Conservation (phyloP, 2,888 invertebrate species). For the Eueremaeus valkanovi region DNA sequence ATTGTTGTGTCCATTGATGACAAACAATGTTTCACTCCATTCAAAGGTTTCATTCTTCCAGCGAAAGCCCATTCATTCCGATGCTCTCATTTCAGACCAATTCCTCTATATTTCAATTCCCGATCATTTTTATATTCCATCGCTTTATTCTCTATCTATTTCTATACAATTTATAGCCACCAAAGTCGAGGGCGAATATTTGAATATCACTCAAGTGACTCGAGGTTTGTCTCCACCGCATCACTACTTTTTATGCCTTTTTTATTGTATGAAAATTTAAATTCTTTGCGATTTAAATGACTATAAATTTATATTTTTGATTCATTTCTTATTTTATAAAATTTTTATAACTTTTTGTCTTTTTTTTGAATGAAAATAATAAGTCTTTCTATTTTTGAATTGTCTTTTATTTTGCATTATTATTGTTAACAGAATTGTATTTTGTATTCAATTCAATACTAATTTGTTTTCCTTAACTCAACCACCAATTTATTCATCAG, state of each 20-base stretch:
- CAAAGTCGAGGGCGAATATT: conserved; percentile 47
- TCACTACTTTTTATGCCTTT: no score
- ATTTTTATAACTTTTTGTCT: no score
- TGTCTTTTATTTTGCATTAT: no score
- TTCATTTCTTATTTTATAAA: no score
- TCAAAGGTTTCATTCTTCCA: background rate
- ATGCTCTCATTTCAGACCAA: background rate
- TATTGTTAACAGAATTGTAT: background rate
- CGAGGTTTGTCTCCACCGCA: conserved; percentile 42
- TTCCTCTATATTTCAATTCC: background rate
- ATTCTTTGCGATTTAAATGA: no score
- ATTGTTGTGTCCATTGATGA: conserved; percentile 8
- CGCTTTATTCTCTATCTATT: conserved; percentile 8
- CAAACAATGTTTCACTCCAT: conserved; percentile 29
- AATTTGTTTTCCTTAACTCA: background rate
- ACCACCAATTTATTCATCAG: conserved; percentile 9
- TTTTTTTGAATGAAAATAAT: no score
- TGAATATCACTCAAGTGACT: conserved; percentile 48
- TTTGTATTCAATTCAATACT: background rate
- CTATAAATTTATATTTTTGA: no score
- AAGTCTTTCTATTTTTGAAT: no score
- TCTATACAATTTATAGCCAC: conserved; percentile 40
- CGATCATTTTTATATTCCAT: no score
- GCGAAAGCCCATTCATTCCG: background rate
- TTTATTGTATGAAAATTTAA: no score